phyloP scores from a whole-genome alignment of 2,888 invertebrate species.

The Callimorpha dominula region DNA sequence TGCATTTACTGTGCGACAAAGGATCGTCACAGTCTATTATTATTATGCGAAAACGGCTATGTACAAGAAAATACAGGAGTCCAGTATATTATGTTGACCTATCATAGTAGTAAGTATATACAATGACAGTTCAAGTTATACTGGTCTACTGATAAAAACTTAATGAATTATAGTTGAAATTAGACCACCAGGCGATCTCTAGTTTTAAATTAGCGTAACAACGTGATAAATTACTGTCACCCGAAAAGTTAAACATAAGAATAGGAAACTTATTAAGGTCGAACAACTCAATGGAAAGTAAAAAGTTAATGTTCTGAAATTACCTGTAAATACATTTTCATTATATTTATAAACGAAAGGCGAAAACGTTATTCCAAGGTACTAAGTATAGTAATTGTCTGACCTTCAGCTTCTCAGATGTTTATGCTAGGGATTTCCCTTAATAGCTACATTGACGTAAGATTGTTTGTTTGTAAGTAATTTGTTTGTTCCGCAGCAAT shows the following conservation, averaged over 20 bases:
- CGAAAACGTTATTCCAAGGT: constrained; percentile 4
- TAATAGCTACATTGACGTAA: constrained; percentile 22
- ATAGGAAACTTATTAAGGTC: not conserved
- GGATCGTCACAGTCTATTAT: too few relatives aligned
- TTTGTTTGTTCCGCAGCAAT: constrained; percentile 19
- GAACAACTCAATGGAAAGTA: not conserved
- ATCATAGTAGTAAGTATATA: too few relatives aligned
- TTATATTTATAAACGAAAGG: not conserved
- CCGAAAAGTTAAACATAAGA: not conserved
- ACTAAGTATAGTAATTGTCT: constrained; percentile 2
- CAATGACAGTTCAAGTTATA: too few relatives aligned
- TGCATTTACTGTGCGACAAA: too few relatives aligned
- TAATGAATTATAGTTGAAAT: too few relatives aligned
- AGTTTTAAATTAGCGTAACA: too few relatives aligned
- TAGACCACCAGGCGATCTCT: too few relatives aligned
- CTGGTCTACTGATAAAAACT: too few relatives aligned
- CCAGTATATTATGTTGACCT: too few relatives aligned
- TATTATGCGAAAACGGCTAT: too few relatives aligned
- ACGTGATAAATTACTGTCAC: not conserved
- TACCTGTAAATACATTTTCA: not conserved
- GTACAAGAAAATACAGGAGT: too few relatives aligned
- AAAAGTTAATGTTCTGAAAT: not conserved
- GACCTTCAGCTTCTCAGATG: constrained; percentile 12
- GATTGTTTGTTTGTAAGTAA: constrained; percentile 13
- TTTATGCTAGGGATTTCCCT: constrained; percentile 26